Percentiles rank a stretch among this genome's conserved stretches.
These are phyloP conservation scores for Botia kubotai DNA, from an alignment of 2,797 vertebrate genomes.

Conservation along the genomic window DNA sequence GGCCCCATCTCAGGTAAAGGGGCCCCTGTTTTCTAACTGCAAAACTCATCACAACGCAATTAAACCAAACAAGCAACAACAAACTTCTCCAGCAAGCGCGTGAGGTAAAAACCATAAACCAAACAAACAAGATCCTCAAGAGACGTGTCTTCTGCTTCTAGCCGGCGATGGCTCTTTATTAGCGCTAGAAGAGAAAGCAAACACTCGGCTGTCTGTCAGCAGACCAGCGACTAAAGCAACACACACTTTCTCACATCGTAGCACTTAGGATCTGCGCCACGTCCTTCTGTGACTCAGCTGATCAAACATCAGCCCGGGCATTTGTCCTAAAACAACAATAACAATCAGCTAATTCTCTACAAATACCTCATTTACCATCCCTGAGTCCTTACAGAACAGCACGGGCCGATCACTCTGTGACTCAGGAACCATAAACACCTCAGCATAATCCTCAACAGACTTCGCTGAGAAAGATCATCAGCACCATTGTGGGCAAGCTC, in stretches of 20 bases:
- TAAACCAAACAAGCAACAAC: slow-evolving; percentile 6
- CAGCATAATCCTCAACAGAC: slow-evolving; percentile 51
- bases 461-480: slow-evolving; percentile 51
- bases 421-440: slow-evolving; percentile 53
- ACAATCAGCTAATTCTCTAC: slow-evolving; percentile 40
- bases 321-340: slow-evolving; percentile 40
- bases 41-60: not conserved
- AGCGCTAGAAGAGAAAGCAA: slow-evolving; percentile 54
- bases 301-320: slow-evolving; percentile 48
- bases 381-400: slow-evolving; percentile 41
- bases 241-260: slow-evolving; percentile 45
- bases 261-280: slow-evolving; percentile 36
- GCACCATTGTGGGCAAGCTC: slow-evolving; percentile 58
- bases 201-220: slow-evolving; percentile 58
- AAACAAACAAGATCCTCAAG: slow-evolving; percentile 36
- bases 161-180: slow-evolving; percentile 44
- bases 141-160: slow-evolving; percentile 41
- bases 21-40: not conserved
- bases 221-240: slow-evolving; percentile 41
- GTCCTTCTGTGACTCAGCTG: slow-evolving; percentile 46
- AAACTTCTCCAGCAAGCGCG: slow-evolving; percentile 2
- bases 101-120: slow-evolving; percentile 24
- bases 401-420: slow-evolving; percentile 26
- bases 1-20: slow-evolving; percentile 7
- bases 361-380: slow-evolving; percentile 50